Percentiles rank a stretch among this genome's conserved stretches.
phyloP scores from a whole-genome alignment of 2,888 invertebrate genomes.

The Diadegma fenestrale region DNA sequence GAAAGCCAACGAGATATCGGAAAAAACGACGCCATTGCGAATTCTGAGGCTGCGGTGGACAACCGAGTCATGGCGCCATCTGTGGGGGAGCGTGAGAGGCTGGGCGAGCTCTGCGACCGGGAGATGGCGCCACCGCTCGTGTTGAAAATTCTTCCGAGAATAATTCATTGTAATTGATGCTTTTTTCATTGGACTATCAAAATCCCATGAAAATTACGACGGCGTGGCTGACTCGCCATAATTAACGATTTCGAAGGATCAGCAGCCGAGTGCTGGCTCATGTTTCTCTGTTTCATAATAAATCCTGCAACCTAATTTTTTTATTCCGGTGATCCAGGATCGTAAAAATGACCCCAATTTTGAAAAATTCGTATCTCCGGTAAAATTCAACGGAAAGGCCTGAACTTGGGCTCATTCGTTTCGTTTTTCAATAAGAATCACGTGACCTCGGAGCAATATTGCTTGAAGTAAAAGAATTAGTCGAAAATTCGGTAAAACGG shows the following conservation, averaged over 20 bases:
- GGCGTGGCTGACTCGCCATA: not conserved
- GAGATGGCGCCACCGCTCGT: conserved; percentile 29
- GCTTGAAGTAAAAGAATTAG: too few relatives aligned
- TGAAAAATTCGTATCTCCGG: too few relatives aligned
- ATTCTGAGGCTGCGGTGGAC: not conserved
- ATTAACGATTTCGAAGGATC: not conserved
- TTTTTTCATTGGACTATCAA: not conserved
- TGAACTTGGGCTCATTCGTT: too few relatives aligned
- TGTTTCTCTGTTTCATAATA: not conserved
- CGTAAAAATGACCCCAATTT: too few relatives aligned
- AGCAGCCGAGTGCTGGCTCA: not conserved
- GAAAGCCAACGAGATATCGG: not conserved
- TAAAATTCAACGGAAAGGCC: too few relatives aligned
- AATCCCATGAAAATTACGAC: not conserved
- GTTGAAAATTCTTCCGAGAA: not conserved
- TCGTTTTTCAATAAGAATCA: too few relatives aligned
- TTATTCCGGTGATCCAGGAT: too few relatives aligned
- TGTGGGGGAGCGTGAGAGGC: not conserved
- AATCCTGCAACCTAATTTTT: too few relatives aligned
- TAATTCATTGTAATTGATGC: not conserved
- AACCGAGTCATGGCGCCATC: conserved; percentile 16
- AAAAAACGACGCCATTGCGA: conserved; percentile 35
- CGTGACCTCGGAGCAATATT: too few relatives aligned
- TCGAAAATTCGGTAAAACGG: too few relatives aligned
- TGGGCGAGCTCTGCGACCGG: not conserved